phyloP scores from a whole-genome alignment of 92 coral and sea anemone species.

The Epizoanthus ramosus region DNA sequence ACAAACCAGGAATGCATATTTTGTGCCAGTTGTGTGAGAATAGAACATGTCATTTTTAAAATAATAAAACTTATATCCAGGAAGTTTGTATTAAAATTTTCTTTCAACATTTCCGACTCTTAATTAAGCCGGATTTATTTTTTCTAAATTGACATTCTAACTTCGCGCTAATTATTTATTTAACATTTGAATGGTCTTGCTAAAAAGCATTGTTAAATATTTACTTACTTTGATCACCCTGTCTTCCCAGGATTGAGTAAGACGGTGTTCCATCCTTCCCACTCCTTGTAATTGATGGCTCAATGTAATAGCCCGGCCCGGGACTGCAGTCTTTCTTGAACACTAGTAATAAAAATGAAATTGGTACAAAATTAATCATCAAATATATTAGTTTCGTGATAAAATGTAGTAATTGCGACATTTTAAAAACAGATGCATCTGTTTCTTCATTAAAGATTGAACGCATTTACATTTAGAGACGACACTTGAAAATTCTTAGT shows the following conservation, averaged over 20 bases:
- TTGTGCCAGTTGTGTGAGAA: no score
- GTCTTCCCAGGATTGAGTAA: conserved; percentile 89
- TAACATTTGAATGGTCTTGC: neutral
- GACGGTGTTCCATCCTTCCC: conserved; percentile 93
- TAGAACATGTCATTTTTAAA: no score
- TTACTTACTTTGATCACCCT: conserved; percentile 85
- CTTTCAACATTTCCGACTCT: no score
- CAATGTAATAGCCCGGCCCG: conserved; percentile 87
- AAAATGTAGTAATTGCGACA: neutral
- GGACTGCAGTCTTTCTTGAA: conserved; percentile 97
- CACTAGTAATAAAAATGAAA: conserved; percentile 59
- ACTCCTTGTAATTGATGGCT: conserved; percentile 68
- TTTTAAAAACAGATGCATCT: no score
- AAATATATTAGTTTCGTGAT: neutral
- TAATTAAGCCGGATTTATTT: neutral
- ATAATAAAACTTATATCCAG: no score
- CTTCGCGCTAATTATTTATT: neutral
- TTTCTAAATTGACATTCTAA: neutral
- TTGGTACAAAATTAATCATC: neutral
- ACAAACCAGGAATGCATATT: no score
- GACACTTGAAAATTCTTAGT: conserved; percentile 9
- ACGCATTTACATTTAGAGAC: neutral
- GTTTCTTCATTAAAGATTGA: neutral
- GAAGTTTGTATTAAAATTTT: no score
- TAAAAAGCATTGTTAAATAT: neutral